Base-by-base conservation (phyloP, 1,140 invertebrate genomes). In the Caenorhabditis brenneri region DNA sequence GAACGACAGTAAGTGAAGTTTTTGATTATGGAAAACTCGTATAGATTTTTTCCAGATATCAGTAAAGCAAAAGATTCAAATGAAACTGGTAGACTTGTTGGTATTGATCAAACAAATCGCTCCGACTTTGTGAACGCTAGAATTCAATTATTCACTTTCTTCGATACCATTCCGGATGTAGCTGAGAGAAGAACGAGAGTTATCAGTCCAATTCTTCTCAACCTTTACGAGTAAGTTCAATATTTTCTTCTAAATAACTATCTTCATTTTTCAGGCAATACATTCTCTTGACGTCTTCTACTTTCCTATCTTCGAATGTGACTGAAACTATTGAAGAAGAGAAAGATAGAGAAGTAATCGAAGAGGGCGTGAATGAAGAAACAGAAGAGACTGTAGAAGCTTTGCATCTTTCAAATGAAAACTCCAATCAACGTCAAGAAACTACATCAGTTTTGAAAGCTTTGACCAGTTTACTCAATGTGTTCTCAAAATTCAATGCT, bases 141-240 rank as follows among this genome's bases (percentile, higher is more conserved):
- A 31, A 69, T 85, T 4, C 85, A 86, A 49, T 22, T 86, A 7
- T 79, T 86, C 55, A 85, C 22, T 29, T 81, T 86, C 33, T 27
- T 86, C 5, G 79, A 33, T 10, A 51, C 46, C 7, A 80, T 86
- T 39, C 39, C 58, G 2, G 78, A 81, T 49, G 24, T 86, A 10
- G 82, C 79, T 15, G 83, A 86, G 49, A 48, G 60, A 69, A 42
- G 83, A 69, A 85, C 85, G 5, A 36, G 79, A 29, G 16, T 84
- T 31, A 16, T 86, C 29, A 84, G 78, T 78, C 85, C 85, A 12
- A 27, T 86, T 33, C 39, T 86, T 12, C 55, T 86, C 1, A 24
- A 51, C 16, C n/a, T 86, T 16, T 86, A 86, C 36, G 65, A 84
- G 85, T 86, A 49, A 48, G 84, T 85, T 60, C n/a, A n/a, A n/a